These are phyloP conservation scores for Pantherophis alleghaniensis DNA, from an alignment of 2,797 vertebrate species.

Conservation along the genomic window DNA sequence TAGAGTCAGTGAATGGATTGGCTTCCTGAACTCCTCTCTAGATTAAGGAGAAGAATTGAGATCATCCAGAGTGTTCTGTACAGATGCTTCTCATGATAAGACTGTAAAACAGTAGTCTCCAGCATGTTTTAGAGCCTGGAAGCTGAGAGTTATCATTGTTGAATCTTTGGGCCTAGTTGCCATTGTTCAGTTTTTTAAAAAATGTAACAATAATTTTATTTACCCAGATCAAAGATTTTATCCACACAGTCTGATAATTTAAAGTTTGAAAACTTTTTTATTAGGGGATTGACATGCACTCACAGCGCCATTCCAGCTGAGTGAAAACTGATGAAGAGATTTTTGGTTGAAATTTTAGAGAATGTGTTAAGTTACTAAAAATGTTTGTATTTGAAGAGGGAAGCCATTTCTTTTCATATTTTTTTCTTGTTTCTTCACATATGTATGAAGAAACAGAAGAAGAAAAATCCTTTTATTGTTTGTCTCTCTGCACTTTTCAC, in stretches of 20 bases:
- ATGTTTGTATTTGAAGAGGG: neutral
- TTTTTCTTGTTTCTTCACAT: too few species aligned
- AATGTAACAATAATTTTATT: neutral
- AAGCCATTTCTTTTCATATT: neutral
- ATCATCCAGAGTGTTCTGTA: neutral
- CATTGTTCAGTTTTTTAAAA: neutral
- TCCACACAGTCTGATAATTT: neutral
- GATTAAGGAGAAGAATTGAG: neutral
- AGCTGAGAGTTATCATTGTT: neutral
- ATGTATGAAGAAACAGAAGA: too few species aligned
- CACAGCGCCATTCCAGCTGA: neutral
- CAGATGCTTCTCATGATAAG: neutral
- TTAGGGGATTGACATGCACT: neutral
- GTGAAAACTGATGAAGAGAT: neutral
- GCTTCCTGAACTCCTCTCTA: neutral
- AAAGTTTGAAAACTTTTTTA: neutral
- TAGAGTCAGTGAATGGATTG: neutral
- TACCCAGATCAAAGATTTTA: neutral
- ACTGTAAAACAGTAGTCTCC: neutral
- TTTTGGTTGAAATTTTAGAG: neutral
- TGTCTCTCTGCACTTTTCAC: neutral
- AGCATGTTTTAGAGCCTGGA: neutral
- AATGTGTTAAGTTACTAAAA: neutral
- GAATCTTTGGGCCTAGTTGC: neutral
- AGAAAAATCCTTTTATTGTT: neutral